Evolutionary conservation across 2,113 vertebrate genomes (phyloP).

Genomic region (Protobothrops mucrosquamatus): DNA sequence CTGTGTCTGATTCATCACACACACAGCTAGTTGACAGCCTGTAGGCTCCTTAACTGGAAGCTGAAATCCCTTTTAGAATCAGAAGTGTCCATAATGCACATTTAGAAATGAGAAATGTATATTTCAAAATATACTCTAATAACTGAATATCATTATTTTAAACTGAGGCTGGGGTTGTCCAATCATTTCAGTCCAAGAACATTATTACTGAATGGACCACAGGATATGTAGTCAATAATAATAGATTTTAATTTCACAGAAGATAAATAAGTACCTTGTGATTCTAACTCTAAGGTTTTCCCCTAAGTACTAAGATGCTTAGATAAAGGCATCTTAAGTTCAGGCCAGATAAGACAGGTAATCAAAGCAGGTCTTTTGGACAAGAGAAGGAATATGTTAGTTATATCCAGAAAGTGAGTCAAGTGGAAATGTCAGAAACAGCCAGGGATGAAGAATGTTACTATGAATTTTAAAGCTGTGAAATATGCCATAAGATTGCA

Average conservation of each 20-base stretch:
- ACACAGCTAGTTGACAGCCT: background rate
- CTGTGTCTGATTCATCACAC: background rate
- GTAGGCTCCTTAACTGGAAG: background rate
- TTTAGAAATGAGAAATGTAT: background rate
- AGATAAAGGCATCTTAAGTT: background rate
- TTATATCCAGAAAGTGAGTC: background rate
- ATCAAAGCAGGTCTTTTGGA: background rate
- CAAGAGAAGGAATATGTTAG: background rate
- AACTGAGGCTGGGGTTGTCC: background rate
- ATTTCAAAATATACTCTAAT: background rate
- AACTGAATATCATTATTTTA: background rate
- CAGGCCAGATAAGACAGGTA: background rate
- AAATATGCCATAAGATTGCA: background rate
- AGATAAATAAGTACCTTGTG: background rate
- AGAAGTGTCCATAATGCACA: background rate
- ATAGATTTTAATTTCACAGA: slow-evolving; percentile 1
- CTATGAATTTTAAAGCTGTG: background rate
- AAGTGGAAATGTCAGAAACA: background rate
- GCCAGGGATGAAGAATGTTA: background rate
- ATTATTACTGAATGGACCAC: background rate
- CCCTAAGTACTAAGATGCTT: background rate
- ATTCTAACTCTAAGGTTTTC: background rate
- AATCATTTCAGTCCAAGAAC: background rate
- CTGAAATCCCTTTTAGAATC: background rate
- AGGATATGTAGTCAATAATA: background rate